Percentiles rank a stretch among this genome's conserved stretches.
phyloP scores from a whole-genome alignment of 2,113 vertebrate genomes.

The Indicator maculatus region DNA sequence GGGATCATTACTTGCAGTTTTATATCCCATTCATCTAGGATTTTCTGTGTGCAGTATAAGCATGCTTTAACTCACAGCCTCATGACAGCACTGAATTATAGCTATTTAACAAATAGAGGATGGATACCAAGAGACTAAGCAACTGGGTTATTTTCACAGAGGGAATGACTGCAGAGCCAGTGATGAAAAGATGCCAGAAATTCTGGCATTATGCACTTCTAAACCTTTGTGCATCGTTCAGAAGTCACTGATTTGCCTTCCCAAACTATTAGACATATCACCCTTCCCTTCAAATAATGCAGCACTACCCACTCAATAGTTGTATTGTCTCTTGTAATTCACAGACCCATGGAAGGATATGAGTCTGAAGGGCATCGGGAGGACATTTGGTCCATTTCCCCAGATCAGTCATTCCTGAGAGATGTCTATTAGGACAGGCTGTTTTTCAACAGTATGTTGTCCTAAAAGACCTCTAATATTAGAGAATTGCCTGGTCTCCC shows the following conservation, averaged over 20 bases:
- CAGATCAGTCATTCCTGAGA: constrained; percentile 19
- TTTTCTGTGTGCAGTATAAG: background rate
- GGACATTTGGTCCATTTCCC: background rate
- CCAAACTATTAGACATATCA: background rate
- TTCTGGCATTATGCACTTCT: background rate
- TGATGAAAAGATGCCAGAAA: constrained; percentile 3
- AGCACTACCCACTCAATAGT: background rate
- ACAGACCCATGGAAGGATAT: background rate
- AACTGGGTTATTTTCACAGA: constrained; percentile 25
- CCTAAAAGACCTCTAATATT: background rate
- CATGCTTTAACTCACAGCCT: constrained; percentile 1
- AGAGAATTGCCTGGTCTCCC: background rate
- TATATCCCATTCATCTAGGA: background rate
- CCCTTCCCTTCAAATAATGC: background rate
- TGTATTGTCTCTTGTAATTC: background rate
- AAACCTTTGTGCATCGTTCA: background rate
- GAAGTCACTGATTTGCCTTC: constrained; percentile 5
- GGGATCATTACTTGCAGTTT: background rate
- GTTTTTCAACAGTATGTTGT: background rate
- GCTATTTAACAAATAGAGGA: background rate
- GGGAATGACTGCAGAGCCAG: background rate
- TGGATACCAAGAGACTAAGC: constrained; percentile 10
- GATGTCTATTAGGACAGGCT: background rate
- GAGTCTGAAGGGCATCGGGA: background rate
- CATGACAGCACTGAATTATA: constrained; percentile 1